A percentile compares a stretch with the other conserved stretches of the same genome.
These are phyloP conservation scores for Pterostichus niger DNA, from an alignment of 2,888 invertebrate genomes.

Conservation along the genomic window DNA sequence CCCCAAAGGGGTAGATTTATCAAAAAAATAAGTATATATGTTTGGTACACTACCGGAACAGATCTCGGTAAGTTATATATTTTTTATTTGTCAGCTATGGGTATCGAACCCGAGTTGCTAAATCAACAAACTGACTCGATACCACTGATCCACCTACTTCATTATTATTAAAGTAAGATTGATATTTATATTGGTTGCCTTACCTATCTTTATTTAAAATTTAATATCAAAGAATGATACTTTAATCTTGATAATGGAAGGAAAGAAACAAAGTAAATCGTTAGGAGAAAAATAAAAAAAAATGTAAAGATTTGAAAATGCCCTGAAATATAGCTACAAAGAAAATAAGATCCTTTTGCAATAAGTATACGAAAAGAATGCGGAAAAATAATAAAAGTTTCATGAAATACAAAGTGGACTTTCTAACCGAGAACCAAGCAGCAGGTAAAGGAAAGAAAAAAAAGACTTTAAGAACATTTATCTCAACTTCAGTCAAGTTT, in stretches of 20 bases:
- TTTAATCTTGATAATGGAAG: conserved; percentile 40
- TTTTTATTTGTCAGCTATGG: too few species aligned
- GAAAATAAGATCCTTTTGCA: conserved; percentile 13
- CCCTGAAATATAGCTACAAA: conserved; percentile 40
- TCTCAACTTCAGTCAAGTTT: conserved; percentile 8
- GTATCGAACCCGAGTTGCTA: too few species aligned
- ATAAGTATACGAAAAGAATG: conserved; percentile 34
- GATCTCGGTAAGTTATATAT: too few species aligned
- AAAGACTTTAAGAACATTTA: conserved; percentile 24
- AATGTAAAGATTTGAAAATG: conserved; percentile 23
- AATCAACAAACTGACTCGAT: too few species aligned
- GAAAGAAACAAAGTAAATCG: conserved; percentile 28
- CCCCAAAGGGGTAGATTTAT: too few species aligned
- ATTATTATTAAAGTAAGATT: too few species aligned
- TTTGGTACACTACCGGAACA: too few species aligned
- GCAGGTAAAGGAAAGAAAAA: conserved; percentile 33
- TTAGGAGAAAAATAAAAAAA: conserved; percentile 34
- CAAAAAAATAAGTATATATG: too few species aligned
- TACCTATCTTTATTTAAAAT: background rate
- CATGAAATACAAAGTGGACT: conserved; percentile 42
- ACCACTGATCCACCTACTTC: too few species aligned
- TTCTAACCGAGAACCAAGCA: background rate
- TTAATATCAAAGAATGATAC: conserved; percentile 20
- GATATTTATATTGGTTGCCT: background rate
- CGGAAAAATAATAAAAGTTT: conserved; percentile 46